Base-by-base conservation (phyloP, 2,797 vertebrate genomes). In the Cyprinodon diabolis region DNA sequence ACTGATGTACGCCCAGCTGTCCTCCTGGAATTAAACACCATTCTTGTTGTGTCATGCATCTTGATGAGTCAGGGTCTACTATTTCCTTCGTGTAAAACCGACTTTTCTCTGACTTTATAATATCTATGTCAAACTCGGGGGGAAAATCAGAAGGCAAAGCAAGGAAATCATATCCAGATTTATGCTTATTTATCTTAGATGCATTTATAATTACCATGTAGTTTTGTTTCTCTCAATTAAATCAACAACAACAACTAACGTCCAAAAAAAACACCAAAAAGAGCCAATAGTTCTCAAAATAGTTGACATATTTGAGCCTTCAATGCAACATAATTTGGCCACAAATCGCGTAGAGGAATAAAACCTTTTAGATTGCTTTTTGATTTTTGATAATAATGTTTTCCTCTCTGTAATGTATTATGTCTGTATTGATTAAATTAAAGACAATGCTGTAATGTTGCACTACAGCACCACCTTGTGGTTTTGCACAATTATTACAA, bases 11-110 rank as follows among this genome's bases (percentile, higher is more conserved):
- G 75, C 77, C 62, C 79, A 74, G 72, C 40, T 69, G 75, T 75
- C 72, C 76, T 75, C 57, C 54, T 35, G 76, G 77, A 83, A 81
- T 75, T 1, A 65, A 65, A 58, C 69, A 56, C 47, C 67, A 80
- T 84, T 83, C 69, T 71, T 77, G 21, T 1, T 62, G 71, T 83
- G 76, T 85, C 75, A 89, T 78, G 79, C 43, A 79, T 66, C 37
- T 10, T 63, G 84, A 76, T 58, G 14, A 75, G 47, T 66, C 4
- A 57, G 60, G 51, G 30, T 78, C 73, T 54, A 73, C 8, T 0
- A 2, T 23, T 71, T 74, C 23, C 73, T 51, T 15, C 1, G 60
- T 72, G 58, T 47, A 55, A 54, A 7, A 69, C 0, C 25, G 62
- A 51, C 55, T 77, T 79, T 55, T 70, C 4, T 43, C 37, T 54